These are phyloP conservation scores for Calephelis virginiensis DNA, from an alignment of 1,140 invertebrate species.

Conservation along the genomic window DNA sequence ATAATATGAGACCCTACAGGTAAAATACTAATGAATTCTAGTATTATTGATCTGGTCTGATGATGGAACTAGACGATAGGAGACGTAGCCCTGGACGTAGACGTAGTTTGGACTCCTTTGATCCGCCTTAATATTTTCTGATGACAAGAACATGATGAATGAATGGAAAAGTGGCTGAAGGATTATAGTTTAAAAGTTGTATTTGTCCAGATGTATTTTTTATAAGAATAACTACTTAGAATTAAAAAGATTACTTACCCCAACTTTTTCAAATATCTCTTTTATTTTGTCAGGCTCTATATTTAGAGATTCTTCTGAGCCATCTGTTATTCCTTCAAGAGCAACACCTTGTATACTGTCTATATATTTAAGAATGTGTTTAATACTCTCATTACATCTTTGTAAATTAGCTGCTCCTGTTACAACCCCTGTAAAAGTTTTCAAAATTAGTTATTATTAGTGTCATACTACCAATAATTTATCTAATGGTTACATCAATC, in stretches of 20 bases:
- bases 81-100: no score
- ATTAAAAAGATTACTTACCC: constrained; percentile 55
- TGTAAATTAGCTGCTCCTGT: constrained; percentile 85
- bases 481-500: no score
- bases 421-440: constrained; percentile 83
- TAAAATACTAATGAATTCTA: no score
- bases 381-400: constrained; percentile 79
- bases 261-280: constrained; percentile 80
- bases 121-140: no score
- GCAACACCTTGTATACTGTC: constrained; percentile 77
- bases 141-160: no score
- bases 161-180: no score
- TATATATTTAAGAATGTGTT: constrained; percentile 81
- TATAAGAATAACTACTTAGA: background rate
- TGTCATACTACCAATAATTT: background rate
- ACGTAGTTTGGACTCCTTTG: no score
- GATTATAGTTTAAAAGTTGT: no score
- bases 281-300: constrained; percentile 80
- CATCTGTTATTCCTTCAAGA: constrained; percentile 89
- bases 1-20: no score
- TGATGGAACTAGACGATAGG: no score
- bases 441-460: background rate
- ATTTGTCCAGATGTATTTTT: no score
- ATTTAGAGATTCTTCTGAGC: constrained; percentile 81
- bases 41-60: no score